Conservation (phyloP, 2,797 vertebrate species). For the Artibeus lituratus region DNA sequence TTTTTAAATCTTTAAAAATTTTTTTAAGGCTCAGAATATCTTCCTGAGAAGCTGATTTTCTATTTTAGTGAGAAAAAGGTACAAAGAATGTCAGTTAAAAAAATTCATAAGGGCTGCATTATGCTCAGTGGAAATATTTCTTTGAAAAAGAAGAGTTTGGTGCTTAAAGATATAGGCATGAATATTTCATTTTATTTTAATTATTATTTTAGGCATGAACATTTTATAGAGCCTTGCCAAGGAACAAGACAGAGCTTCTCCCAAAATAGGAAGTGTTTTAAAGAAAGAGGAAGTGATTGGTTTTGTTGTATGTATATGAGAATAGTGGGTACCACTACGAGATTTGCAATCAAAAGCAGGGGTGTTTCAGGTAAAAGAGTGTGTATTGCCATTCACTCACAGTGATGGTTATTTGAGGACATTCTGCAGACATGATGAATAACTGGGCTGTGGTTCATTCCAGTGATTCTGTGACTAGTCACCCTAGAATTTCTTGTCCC, state of each 20-base stretch:
- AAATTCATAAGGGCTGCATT: slow-evolving; percentile 64
- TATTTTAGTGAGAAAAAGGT: slow-evolving; percentile 55
- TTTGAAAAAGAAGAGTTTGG: neutral
- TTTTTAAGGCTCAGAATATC: slow-evolving; percentile 43
- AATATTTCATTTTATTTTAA: neutral
- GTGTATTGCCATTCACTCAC: neutral
- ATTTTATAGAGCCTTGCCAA: neutral
- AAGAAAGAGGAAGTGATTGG: neutral
- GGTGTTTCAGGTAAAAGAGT: neutral
- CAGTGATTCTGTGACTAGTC: neutral
- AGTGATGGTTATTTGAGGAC: neutral
- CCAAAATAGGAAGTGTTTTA: neutral
- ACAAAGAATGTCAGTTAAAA: slow-evolving; percentile 53
- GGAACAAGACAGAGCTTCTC: neutral
- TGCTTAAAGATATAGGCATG: slow-evolving; percentile 29
- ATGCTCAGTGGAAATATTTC: slow-evolving; percentile 35
- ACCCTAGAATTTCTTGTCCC: neutral
- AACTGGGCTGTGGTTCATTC: neutral
- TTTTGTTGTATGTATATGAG: neutral
- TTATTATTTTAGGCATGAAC: neutral
- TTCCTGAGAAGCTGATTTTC: slow-evolving; percentile 57
- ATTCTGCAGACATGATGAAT: neutral
- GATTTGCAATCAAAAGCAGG: neutral
- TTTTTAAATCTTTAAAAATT: neutral
- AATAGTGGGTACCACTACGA: neutral